Evolutionary conservation across 2,113 vertebrate species (phyloP).

Genomic region (Chaetops frenatus): DNA sequence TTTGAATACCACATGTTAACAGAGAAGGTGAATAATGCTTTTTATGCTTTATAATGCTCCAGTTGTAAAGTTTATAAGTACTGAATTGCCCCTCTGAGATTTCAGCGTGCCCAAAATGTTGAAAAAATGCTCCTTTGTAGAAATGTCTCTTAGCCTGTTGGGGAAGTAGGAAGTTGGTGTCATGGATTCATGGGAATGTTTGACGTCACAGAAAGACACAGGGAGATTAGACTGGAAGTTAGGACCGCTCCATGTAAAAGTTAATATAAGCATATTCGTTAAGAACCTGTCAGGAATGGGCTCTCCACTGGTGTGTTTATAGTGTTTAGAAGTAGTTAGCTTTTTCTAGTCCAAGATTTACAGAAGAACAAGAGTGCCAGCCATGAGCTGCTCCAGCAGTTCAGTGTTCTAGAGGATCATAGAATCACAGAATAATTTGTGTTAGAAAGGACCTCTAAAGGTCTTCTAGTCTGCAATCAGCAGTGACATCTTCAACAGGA

Average conservation of each 20-base stretch:
- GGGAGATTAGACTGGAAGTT: neutral
- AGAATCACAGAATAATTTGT: neutral
- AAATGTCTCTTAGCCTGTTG: neutral
- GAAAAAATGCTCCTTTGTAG: neutral
- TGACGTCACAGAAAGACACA: neutral
- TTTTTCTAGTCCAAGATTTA: neutral
- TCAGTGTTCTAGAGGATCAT: neutral
- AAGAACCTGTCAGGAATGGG: neutral
- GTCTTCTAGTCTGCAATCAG: neutral
- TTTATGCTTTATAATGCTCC: neutral
- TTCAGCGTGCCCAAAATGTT: neutral
- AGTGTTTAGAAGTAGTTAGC: neutral
- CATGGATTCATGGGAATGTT: neutral
- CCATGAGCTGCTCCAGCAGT: neutral
- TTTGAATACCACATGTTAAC: neutral
- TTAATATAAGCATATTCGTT: neutral
- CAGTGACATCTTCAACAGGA: neutral
- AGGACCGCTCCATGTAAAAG: neutral
- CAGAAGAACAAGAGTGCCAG: neutral
- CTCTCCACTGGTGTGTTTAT: neutral
- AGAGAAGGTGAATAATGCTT: neutral
- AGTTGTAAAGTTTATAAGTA: neutral
- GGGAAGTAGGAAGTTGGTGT: rapidly evolving
- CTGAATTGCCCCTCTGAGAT: neutral
- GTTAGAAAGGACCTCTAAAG: neutral